Base-by-base conservation (phyloP, 2,113 vertebrate species). In the Rhombomys opimus region DNA sequence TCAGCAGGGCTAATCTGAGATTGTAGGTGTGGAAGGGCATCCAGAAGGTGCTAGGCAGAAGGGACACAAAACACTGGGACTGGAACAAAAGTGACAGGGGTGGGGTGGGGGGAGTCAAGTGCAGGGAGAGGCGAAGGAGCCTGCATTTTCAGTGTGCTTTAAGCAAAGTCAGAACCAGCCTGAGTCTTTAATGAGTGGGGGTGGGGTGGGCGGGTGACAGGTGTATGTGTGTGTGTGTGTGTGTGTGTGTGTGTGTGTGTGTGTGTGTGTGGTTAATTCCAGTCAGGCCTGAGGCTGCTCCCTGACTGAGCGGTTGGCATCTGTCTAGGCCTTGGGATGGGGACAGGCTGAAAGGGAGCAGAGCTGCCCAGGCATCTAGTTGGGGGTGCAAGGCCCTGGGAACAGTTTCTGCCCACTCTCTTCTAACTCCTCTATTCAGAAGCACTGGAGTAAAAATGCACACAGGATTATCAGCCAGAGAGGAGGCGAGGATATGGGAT, bases 391-490 rank as follows among this genome's bases (percentile, higher is more conserved):
- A 77, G 80, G 92, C 93, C 91, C 95, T n/a, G 73, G 89, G 94
- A 96, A 95, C 41, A 41, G 78, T 91, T 97, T 20, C 8, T 5
- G 22, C 65, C 59, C 22, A 23, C 61, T 57, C 20, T 78, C 41
- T 61, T 93, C 90, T 94, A 76, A 89, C 87, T 81, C 90, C 73
- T 84, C 94, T 95, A 91, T 95, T 97, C 97, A 96, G 8, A 61
- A 67, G 81, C 97, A 93, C 87, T 61, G 77, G 76, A 89, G 93
- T 96, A 87, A 95, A 97, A 46, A 97, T 92, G 80, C 82, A 96
- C 93, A 93, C 7, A 1, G 87, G 96, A 97, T 97, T 97, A 97
- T 72, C 7, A 0, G 14, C 80, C 90, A 88, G 93, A 61, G 85
- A 89, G 77, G 32, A 85, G 86, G 65, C 73, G 8, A 61, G 65